Conservation (phyloP, 2,113 vertebrate species). For the Alexandromys fortis region DNA sequence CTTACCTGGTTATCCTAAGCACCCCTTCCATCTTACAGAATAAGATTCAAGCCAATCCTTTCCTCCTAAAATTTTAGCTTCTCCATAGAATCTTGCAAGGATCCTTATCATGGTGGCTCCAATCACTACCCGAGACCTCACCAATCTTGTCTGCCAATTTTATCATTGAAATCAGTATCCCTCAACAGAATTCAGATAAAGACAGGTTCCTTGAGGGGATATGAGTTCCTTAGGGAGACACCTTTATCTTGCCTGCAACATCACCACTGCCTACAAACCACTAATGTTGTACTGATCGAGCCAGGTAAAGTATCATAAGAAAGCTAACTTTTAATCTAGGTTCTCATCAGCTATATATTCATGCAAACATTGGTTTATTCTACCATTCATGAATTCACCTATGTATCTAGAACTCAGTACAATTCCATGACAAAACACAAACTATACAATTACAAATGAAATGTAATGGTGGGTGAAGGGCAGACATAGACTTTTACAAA, state of each 20-base stretch:
- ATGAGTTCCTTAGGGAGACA: not conserved
- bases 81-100: not conserved
- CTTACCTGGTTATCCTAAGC: not conserved
- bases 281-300: not conserved
- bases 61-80: not conserved
- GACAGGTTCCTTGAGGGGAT: not conserved
- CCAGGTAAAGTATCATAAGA: not conserved
- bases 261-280: not conserved
- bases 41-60: not conserved
- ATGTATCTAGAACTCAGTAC: not conserved
- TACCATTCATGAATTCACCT: not conserved
- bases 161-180: not conserved
- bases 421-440: not conserved
- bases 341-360: not conserved
- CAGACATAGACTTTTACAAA: not conserved
- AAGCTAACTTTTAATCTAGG: not conserved
- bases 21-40: not conserved
- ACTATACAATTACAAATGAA: not conserved
- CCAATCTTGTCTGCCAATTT: not conserved
- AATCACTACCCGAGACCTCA: not conserved
- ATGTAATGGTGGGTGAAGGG: accelerated
- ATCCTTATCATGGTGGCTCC: not conserved
- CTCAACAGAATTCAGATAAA: not conserved
- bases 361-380: not conserved
- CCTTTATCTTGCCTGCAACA: not conserved